Evolutionary conservation across 2,888 invertebrate genomes (phyloP), one percentile per base, ranked within the genome.

Genomic region (Cynaeus angustus): DNA sequence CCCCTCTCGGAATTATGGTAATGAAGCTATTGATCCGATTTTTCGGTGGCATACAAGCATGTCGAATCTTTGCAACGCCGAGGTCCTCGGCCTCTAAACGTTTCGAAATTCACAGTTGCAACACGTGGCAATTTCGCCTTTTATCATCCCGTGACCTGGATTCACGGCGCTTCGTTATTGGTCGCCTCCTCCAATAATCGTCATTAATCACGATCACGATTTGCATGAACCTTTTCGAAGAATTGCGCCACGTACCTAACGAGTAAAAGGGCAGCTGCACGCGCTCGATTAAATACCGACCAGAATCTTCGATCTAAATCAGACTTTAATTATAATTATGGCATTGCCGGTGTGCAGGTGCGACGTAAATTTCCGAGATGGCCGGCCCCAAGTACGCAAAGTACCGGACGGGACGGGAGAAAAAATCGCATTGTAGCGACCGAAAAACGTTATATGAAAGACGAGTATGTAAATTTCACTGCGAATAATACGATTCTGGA

Each of bases 81-180:
- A 38, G 68, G 68, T 68, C 71, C 68, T 69, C 66, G 68, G 58
- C 71, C 68, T 59, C 55, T 45, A 56, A 70, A 62, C 48, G 68
- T 71, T 71, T 71, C 67, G 71, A 71, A 71, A 71, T 71, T 71
- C 68, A 67, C 67, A 66, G 68, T 71, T 69, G 65, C 68, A 71
- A 71, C 71, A 71, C 71, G 71, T 71, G 71, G 68, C 68, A 71
- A 71, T 71, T 71, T 71, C 67, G 71, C 71, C 71, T 71, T 71
- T 71, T 71, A 71, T 71, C 71, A 69, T 66, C 33, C 13, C 55
- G 37, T 71, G 71, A 71, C 71, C 71, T 33, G 64, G 43, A 69
- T 71, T 65, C 56, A 21, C 12, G 59, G 21, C 46, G n/a, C n/a
- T n/a, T n/a, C n/a, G n/a, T n/a, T n/a, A n/a, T n/a, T n/a, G n/a